Evolutionary conservation across 2,888 invertebrate genomes (phyloP), one percentile per base, ranked within the genome.

Genomic region (Apotomis capreana): DNA sequence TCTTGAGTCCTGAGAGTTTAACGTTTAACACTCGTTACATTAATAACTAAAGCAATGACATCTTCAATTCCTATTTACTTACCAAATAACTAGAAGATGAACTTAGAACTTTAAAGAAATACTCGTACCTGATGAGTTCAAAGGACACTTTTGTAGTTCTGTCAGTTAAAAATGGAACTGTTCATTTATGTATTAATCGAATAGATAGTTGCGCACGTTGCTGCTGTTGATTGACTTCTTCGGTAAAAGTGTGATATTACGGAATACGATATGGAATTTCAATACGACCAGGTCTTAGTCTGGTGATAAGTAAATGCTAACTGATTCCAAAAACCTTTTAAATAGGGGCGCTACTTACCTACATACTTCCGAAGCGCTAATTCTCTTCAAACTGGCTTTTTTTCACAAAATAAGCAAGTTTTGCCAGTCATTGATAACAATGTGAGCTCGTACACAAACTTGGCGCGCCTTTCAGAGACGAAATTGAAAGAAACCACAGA

Each of bases 351-450:
- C 44, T 54, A 49, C 44, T 51, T 62, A 68, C 72, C 58, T 60
- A 62, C 72, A 52, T 60, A 62, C 62, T 68, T 68, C 57, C 15
- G 52, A 68, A 54, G 52, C 72, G 68, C 58, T 68, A 55, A 68
- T 46, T 62, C 51, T 51, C 37, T 57, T 40, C 44, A 44, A 46
- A 68, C 72, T 63, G 68, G 36, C 52, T 54, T 62, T 61, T 63
- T 72, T 62, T 15, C 58, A 52, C 68, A 65, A 70, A 62, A 26
- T 49, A 61, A 68, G 52, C 59, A 60, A 54, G 60, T 82, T 76
- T 78, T 81, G 84, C 86, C 80, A 83, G 79, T 87, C 87, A 87
- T 80, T 72, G 76, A 75, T 26, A 52, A 72, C 72, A 72, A 72
- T 59, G 58, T 37, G 52, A 46, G 46, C 9, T 57, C 40, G 72